Base-by-base conservation (phyloP, 2,113 vertebrate species). In the Conger conger region DNA sequence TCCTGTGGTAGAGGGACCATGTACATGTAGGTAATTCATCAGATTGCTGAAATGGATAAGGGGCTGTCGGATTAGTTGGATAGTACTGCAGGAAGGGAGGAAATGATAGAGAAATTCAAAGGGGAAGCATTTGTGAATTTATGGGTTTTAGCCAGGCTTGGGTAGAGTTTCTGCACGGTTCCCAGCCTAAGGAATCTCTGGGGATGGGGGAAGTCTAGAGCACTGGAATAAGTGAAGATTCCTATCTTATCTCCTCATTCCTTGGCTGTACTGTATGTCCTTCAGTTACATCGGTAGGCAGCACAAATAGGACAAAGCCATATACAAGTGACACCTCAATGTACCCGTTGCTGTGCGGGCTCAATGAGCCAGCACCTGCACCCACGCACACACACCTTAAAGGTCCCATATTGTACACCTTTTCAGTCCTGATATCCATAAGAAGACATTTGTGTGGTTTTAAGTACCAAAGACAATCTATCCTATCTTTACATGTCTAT, bases 31-130 rank as follows among this genome's bases (percentile, higher is more conserved):
- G 42, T 27, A 77, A 82, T 82, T 78, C 33, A 60, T 77, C 40
- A 17, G 68, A 82, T 77, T 20, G 78, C 42, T 35, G 63, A 54
- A 80, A 85, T 84, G 54, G 54, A 81, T 82, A 82, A 54, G 30
- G 17, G 17, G 40, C 18, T 27, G 40, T 53, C 76, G 54, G 38
- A 78, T 11, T 78, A 38, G 38, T n/a, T 77, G 63, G 50, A 54
- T n/a, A 78, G 20, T 40, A 16, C 6, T 16, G 17, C 20, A 53
- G 50, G 20, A 35, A n/a, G n/a, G 35, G 73, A 50, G 63, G 6
- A 30, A 45, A 76, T 77, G 18, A 83, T 35, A 17, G 40, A 13
- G 15, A 50, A 50, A 50, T 50, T 50, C 45, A 50, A 50, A 50
- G 68, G 40, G 42, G 50, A 40, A 16, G 15, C 16, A 30, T 53